Conservation (phyloP, 2,797 vertebrate species). For the Anas capensis region DNA sequence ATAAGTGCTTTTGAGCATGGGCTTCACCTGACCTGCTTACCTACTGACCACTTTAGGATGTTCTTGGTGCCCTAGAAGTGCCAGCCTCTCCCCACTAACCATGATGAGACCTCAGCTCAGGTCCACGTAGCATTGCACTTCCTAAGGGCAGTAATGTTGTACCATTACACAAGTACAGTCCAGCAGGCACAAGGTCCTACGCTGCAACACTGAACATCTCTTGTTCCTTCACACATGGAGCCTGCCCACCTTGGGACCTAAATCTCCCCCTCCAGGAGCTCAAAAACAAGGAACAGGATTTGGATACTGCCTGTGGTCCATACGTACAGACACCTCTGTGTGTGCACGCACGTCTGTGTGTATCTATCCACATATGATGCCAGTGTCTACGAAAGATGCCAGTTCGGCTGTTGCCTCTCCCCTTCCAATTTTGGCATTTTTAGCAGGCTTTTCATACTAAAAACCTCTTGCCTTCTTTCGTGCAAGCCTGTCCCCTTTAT, state of each 20-base stretch:
- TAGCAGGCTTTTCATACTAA: conserved; percentile 48
- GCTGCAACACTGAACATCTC: background rate
- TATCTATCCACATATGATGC: no score
- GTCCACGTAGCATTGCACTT: background rate
- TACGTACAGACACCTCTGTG: background rate
- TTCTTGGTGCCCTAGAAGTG: background rate
- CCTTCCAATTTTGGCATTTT: conserved; percentile 27
- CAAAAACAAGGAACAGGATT: background rate
- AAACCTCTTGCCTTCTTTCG: conserved; percentile 38
- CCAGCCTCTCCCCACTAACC: background rate
- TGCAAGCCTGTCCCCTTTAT: background rate
- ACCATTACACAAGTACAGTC: background rate
- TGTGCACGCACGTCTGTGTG: fast-evolving
- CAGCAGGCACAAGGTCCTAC: background rate
- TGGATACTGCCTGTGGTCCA: background rate
- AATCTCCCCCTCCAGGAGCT: background rate
- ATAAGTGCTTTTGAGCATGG: background rate
- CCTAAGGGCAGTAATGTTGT: background rate
- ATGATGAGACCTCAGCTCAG: background rate
- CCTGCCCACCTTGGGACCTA: background rate
- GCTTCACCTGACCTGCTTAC: background rate
- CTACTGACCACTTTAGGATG: background rate
- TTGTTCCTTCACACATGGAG: background rate
- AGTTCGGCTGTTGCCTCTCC: background rate
- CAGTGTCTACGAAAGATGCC: background rate